Evolutionary conservation across 2,888 invertebrate species (phyloP), one percentile per base, ranked within the genome.

Genomic region (Lycophotia porphyrea): DNA sequence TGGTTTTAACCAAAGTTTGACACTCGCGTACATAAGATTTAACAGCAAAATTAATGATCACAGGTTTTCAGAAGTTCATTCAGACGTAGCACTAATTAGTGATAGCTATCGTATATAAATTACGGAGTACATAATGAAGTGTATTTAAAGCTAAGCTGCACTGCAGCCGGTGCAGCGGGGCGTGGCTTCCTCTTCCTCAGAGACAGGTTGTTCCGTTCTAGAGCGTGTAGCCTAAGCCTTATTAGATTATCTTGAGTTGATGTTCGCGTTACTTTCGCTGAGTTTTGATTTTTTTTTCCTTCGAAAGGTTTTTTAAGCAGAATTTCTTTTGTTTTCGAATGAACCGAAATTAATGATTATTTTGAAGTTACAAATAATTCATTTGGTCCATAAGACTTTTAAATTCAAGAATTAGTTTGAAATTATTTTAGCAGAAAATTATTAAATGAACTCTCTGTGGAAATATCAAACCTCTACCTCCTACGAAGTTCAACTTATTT

Each of bases 151-250:
- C 31, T 36, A 24, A 31, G 15, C 36, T 66, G 39, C 34, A 55
- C 13, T 39, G 24, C 47, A 24, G 74, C 9, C 58, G 4, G 70
- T 66, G 74, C 74, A 69, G 39, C 34, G 39, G 58, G 84, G 84
- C 65, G 84, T 81, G 81, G 73, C 60, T 82, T 84, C 85, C 85
- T 76, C 36, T 81, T 73, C 67, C 70, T 67, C 11, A 42, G 68
- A 64, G 64, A 44, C 84, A 71, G 61, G 49, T 69, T 31, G 69
- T 84, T 82, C 85, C 82, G 82, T 64, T 69, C 44, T 18, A 31
- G 27, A n/a, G 34, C 13, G 49, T 31, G 52, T n/a, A 44, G 2
- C 31, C 21, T 47, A 49, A 27, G 42, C 52, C 39, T 71, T 70
- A 66, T 71, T 69, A 65, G 58, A 69, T 63, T 72, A 60, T 36